Conservation (phyloP, 2,888 invertebrate genomes). For the Anticlea derivata region DNA sequence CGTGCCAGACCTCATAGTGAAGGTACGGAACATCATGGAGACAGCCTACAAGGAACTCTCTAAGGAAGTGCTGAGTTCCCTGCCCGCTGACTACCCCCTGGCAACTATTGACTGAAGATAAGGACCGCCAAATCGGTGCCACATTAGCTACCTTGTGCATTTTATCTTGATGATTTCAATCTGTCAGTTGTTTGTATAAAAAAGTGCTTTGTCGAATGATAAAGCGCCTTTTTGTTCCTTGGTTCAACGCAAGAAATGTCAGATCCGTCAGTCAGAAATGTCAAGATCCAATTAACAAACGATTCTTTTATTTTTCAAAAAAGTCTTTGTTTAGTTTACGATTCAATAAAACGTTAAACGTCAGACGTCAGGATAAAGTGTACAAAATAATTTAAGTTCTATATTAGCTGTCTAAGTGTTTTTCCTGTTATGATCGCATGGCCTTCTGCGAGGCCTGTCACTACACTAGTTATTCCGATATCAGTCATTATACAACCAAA, state of each 20-base stretch:
- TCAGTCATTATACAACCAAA: no score
- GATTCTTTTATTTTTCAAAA: background rate
- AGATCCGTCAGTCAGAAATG: no score
- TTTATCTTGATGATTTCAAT: conserved; percentile 8
- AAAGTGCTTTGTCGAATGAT: no score
- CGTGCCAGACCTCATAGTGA: conserved; percentile 74
- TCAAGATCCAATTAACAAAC: no score
- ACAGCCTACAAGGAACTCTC: conserved; percentile 76
- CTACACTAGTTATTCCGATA: no score
- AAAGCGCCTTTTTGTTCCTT: background rate
- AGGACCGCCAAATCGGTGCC: conserved; percentile 30
- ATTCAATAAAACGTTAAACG: background rate
- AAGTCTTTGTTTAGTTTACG: no score
- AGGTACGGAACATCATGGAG: conserved; percentile 77
- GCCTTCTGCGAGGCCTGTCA: no score
- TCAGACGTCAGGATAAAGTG: conserved; percentile 5
- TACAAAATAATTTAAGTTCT: no score
- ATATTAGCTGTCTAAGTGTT: no score
- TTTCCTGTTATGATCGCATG: no score
- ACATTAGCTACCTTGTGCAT: conserved; percentile 18
- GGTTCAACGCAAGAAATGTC: no score
- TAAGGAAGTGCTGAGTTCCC: conserved; percentile 72
- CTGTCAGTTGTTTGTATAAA: no score
- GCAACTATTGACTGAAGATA: conserved; percentile 57
- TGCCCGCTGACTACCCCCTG: conserved; percentile 79